A percentile compares a stretch with the other conserved stretches of the same genome.
Evolutionary conservation across 2,888 invertebrate genomes (phyloP).

Genomic region (Cyaniris semiargus): DNA sequence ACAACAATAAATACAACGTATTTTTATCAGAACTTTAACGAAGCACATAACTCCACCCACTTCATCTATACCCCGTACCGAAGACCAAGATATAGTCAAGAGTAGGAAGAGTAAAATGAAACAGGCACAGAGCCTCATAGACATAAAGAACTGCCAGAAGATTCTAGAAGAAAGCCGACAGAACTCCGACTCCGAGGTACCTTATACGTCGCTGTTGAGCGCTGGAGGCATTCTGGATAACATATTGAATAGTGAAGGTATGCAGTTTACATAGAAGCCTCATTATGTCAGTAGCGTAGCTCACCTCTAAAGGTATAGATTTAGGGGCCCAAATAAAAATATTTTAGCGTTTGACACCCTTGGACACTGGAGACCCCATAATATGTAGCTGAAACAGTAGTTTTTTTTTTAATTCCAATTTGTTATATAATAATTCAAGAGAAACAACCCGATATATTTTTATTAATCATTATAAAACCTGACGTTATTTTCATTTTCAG

Average conservation of each 20-base stretch:
- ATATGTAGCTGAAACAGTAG: too few species aligned
- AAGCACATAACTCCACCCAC: conserved; percentile 85
- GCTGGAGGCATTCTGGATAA: conserved; percentile 67
- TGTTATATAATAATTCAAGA: too few species aligned
- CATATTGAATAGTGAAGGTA: conserved; percentile 67
- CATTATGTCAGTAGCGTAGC: too few species aligned
- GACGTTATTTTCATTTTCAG: conserved; percentile 48
- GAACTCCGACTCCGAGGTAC: conserved; percentile 71
- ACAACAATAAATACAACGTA: too few species aligned
- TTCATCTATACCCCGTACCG: conserved; percentile 62
- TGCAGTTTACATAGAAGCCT: too few species aligned
- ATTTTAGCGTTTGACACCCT: too few species aligned
- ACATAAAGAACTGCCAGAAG: conserved; percentile 63
- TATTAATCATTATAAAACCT: too few species aligned
- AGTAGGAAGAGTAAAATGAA: conserved; percentile 67
- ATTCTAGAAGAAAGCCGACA: conserved; percentile 58
- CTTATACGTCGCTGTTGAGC: conserved; percentile 66
- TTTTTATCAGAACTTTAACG: conserved; percentile 85
- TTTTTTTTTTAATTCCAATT: too few species aligned
- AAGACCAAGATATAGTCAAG: conserved; percentile 66
- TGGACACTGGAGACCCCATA: too few species aligned
- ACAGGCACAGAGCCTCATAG: conserved; percentile 64
- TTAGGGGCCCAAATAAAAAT: too few species aligned
- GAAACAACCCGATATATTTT: too few species aligned
- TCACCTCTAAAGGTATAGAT: too few species aligned